Percentiles rank a stretch among this genome's conserved stretches.
Conservation (phyloP, 2,113 vertebrate species). For the Scartelaos histophorus region DNA sequence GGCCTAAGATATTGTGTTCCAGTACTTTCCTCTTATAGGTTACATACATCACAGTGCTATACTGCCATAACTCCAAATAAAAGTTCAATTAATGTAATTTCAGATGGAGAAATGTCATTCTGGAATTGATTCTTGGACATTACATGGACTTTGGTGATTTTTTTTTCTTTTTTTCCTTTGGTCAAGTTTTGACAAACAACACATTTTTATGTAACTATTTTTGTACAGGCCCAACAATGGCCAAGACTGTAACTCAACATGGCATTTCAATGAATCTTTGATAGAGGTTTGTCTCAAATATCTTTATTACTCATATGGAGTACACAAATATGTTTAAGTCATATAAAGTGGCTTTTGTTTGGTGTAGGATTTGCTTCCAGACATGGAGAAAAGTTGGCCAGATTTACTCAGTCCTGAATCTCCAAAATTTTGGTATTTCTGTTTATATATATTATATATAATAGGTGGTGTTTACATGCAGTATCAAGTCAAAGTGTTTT, state of each 20-base stretch:
- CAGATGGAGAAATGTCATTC: slow-evolving; percentile 73
- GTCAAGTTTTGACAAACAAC: background rate
- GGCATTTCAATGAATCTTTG: slow-evolving; percentile 65
- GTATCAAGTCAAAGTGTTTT: background rate
- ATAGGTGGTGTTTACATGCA: background rate
- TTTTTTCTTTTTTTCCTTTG: background rate
- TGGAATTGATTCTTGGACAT: slow-evolving; percentile 72
- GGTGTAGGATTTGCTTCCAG: slow-evolving; percentile 62
- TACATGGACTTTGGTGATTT: slow-evolving; percentile 80
- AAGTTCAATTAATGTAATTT: slow-evolving; percentile 15
- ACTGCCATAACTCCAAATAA: background rate
- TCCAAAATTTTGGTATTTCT: slow-evolving; percentile 54
- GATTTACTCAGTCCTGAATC: slow-evolving; percentile 51
- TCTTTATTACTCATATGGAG: background rate
- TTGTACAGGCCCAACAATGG: slow-evolving; percentile 72
- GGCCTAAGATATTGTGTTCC: too few relatives aligned
- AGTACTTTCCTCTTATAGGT: too few relatives aligned
- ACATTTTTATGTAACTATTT: background rate
- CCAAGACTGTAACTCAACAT: slow-evolving; percentile 68
- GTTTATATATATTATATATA: background rate
- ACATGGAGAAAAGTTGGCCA: slow-evolving; percentile 70
- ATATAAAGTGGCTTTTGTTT: background rate
- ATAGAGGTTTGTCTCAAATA: slow-evolving; percentile 47
- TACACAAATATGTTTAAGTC: background rate
- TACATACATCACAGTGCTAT: too few relatives aligned